Base-by-base conservation (phyloP, 2,888 invertebrate species). In the Micoletzkya japonica region DNA sequence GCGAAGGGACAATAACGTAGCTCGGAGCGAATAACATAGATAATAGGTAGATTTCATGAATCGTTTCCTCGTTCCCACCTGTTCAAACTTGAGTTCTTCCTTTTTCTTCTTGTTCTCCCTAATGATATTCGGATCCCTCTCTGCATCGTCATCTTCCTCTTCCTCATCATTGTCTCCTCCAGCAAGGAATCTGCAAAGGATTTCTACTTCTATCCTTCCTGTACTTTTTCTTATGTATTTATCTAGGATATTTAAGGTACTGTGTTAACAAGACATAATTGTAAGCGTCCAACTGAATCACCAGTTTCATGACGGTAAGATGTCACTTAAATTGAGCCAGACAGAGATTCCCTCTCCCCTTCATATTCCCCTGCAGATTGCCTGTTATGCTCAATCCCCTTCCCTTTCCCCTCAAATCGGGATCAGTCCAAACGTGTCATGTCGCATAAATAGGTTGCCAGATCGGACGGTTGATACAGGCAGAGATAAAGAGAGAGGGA, bases 41-140 rank as follows among this genome's bases (percentile, higher is more conserved):
- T 44, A 24, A 58, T 58, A 4, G 20, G 26, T 37, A 28, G n/a
- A 20, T 39, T 20, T 59, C 32, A 24, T 17, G 10, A 14, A 14
- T 17, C 44, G 10, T 44, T 44, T 57, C 28, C 10, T 4, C 7
- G 4, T n/a, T 2, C 30, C 44, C 37, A 76, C 79, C 61, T 78
- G 77, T 24, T 79, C 78, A 64, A 81, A 78, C 57, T 80, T 72
- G 6, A 81, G 73, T 30, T 78, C 75, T 39, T 78, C 78, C 54
- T 77, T 77, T 59, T 76, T 72, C 28, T 64, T 61, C 70, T 79
- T 77, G 34, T 75, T 76, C 34, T 72, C 72, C 68, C 78, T 59
- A 28, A 81, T 63, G 24, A 81, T 77, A 69, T 79, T 79, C 7
- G 80, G 81, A 73, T 81, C 80, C 10, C 76, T 67, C n/a, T 77